Conservation (phyloP, 1,140 invertebrate species). For the Leptinotarsa undecemlineata region DNA sequence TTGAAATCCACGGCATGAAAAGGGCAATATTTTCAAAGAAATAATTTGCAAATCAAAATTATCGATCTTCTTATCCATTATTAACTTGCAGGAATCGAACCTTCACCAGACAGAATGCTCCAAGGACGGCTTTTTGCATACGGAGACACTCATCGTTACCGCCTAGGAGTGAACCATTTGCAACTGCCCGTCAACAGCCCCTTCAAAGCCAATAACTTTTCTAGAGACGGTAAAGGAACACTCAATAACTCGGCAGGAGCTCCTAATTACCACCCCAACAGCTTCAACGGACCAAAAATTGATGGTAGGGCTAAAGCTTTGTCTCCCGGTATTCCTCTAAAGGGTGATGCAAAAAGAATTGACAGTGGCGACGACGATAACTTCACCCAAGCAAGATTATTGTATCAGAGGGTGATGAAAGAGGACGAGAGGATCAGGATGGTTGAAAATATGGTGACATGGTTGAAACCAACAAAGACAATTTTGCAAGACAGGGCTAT, state of each 20-base stretch:
- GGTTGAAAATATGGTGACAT: constrained; percentile 78
- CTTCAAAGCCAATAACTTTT: constrained; percentile 69
- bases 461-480: constrained; percentile 74
- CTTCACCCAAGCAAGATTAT: constrained; percentile 72
- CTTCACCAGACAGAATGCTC: constrained; percentile 88
- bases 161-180: constrained; percentile 85
- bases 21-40: too few relatives aligned
- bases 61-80: too few relatives aligned
- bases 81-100: constrained; percentile 67
- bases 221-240: constrained; percentile 81
- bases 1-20: too few relatives aligned
- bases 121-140: constrained; percentile 88
- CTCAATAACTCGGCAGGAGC: constrained; percentile 73
- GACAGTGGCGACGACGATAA: constrained; percentile 89
- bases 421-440: constrained; percentile 71
- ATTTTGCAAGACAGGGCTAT: constrained; percentile 84
- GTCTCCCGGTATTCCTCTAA: constrained; percentile 58
- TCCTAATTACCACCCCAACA: constrained; percentile 96
- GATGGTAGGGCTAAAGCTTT: constrained; percentile 60
- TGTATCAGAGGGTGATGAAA: constrained; percentile 63
- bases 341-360: constrained; percentile 66
- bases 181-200: constrained; percentile 90
- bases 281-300: constrained; percentile 80
- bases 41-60: too few relatives aligned
- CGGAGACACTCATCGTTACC: constrained; percentile 84